These are phyloP conservation scores for Sceloporus undulatus DNA, from an alignment of 2,113 vertebrate genomes.

Conservation along the genomic window DNA sequence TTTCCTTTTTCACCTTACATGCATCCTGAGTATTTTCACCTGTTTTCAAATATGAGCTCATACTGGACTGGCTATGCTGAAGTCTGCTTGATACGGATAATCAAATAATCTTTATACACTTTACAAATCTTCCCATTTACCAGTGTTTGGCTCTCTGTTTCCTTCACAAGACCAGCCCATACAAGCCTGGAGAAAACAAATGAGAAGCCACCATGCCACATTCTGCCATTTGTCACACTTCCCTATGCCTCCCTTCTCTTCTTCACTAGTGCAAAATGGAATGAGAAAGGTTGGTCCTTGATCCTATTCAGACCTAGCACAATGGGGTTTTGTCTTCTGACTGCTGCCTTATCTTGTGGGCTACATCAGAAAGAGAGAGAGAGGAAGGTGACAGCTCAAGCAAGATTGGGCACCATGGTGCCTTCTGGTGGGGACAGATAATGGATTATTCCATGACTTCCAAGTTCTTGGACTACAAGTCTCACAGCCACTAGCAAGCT, in stretches of 20 bases:
- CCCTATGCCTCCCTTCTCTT: background rate
- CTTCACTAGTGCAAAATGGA: background rate
- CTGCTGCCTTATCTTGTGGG: background rate
- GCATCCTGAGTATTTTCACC: no score
- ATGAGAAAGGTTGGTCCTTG: background rate
- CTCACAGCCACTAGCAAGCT: no score
- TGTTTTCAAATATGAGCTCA: no score
- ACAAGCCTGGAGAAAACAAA: background rate
- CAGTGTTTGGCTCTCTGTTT: background rate
- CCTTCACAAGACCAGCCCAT: background rate
- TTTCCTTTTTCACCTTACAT: no score
- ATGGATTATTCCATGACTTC: no score
- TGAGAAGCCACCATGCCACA: background rate
- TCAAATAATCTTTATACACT: no score
- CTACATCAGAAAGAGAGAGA: background rate
- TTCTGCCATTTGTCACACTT: background rate
- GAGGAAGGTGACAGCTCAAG: no score
- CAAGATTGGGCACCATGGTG: no score
- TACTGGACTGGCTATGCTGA: no score
- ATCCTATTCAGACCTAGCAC: background rate
- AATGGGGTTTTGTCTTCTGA: background rate
- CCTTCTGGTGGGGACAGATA: no score
- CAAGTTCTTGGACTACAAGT: no score
- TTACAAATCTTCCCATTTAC: background rate
- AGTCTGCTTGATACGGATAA: no score